phyloP scores from a whole-genome alignment of 2,888 invertebrate species.

The Gordius sp. region DNA sequence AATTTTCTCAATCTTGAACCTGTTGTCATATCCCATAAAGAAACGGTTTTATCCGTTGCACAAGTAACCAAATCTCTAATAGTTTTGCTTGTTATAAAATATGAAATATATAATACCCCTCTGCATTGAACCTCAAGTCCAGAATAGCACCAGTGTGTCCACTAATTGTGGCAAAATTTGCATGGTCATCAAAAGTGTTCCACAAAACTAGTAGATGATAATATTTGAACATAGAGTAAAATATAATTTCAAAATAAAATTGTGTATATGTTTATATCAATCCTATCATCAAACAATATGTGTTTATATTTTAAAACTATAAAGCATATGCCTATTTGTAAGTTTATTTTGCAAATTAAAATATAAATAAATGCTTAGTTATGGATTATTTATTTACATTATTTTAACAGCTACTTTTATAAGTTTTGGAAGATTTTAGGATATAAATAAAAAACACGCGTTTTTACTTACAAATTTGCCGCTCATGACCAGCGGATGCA shows the following conservation, averaged over 20 bases:
- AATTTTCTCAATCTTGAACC: conserved; percentile 62
- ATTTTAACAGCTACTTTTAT: not conserved
- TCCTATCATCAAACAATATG: conserved; percentile 13
- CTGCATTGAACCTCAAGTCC: conserved; percentile 41
- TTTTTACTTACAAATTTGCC: conserved; percentile 69
- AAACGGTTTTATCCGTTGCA: conserved; percentile 73
- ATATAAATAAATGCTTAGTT: too few relatives aligned
- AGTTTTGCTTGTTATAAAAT: not conserved
- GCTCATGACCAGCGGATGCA: conserved; percentile 74
- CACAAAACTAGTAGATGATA: conserved; percentile 39
- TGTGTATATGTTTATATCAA: too few relatives aligned
- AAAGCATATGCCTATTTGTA: not conserved
- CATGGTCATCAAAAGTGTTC: conserved; percentile 91
- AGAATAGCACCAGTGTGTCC: conserved; percentile 83
- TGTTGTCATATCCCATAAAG: conserved; percentile 74
- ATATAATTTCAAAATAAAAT: conserved; percentile 13
- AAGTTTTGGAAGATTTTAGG: too few relatives aligned
- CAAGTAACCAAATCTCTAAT: conserved; percentile 57
- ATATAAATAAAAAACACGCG: conserved; percentile 16
- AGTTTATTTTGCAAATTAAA: not conserved
- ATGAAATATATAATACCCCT: conserved; percentile 21
- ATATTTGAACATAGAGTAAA: not conserved
- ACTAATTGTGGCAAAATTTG: conserved; percentile 67
- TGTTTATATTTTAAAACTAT: not conserved
- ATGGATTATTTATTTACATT: not conserved